Evolutionary conservation across 2,888 invertebrate species (phyloP), one percentile per base, ranked within the genome.

Genomic region (Keiferia lycopersicella): DNA sequence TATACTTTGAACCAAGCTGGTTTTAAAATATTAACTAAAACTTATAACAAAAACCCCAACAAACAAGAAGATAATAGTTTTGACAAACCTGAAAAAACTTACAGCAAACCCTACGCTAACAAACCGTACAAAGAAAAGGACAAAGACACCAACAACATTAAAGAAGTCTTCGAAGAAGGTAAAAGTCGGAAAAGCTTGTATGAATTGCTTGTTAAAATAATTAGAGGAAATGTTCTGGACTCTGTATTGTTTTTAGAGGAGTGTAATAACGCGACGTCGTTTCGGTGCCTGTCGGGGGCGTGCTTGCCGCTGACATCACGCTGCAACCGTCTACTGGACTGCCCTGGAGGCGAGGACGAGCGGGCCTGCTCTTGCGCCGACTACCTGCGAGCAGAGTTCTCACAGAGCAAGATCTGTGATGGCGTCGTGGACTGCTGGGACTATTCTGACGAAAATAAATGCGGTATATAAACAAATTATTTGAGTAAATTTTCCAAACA

Each of bases 371-470:
- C 94, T 20, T 96, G 96, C 78, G 95, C 95, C 10, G 96, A 96
- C 81, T 95, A 95, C 73, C 81, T 96, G 51, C 92, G 92, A 64
- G 94, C 95, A 0, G 95, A 96, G 74, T 93, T 94, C 69, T 90
- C 95, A 0, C 89, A 94, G 67, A 92, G 95, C 14, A 96, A 96
- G 82, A 94, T 96, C 61, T 96, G 96, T 77, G 96, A 96, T 74
- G 96, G 96, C 1, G 92, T 95, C 30, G 93, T 95, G 0, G 96
- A 96, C 76, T 96, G 96, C 75, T 95, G 95, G 94, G 96, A 96
- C 79, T 95, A 94, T 77, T 94, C 95, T 0, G 96, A 96, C 80
- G 96, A 96, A 84, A 94, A 94, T 73, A 92, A 94, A 70, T 96
- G 96, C 80, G 95, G 96, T 95, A 91, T 95, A 91, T 26, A 16